Conservation (phyloP, 2,113 vertebrate genomes). For the Nesoenas mayeri region DNA sequence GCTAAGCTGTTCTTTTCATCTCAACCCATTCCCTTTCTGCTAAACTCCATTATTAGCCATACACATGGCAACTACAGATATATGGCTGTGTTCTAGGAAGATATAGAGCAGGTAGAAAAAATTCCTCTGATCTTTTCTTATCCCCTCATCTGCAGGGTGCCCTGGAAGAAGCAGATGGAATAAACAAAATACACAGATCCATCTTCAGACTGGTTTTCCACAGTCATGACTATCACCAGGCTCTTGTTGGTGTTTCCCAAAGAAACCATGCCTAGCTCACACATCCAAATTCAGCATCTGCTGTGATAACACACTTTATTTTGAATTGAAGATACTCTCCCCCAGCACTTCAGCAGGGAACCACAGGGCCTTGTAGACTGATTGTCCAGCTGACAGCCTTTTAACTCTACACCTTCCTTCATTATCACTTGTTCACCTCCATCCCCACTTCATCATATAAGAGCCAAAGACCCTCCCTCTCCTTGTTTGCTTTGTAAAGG, state of each 20-base stretch:
- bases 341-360: not conserved
- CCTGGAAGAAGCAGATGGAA: not conserved
- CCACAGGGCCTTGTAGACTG: not conserved
- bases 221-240: not conserved
- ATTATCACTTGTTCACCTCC: not conserved
- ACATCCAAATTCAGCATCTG: not conserved
- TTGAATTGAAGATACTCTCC: not conserved
- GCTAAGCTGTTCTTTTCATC: not conserved
- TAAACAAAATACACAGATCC: not conserved
- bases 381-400: not conserved
- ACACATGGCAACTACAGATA: not conserved
- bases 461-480: not conserved
- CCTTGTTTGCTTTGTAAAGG: not conserved
- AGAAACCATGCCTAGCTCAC: not conserved
- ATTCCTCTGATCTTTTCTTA: constrained; percentile 31
- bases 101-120: constrained; percentile 43
- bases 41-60: not conserved
- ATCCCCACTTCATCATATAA: not conserved
- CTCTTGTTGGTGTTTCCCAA: not conserved
- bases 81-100: not conserved
- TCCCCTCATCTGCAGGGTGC: not conserved
- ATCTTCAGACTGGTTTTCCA: not conserved
- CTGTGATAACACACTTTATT: not conserved
- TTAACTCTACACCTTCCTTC: not conserved
- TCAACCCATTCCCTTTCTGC: not conserved